These are phyloP conservation scores for Lordiphosa andalusiaca DNA, from an alignment of 2,888 invertebrate species.

Conservation along the genomic window DNA sequence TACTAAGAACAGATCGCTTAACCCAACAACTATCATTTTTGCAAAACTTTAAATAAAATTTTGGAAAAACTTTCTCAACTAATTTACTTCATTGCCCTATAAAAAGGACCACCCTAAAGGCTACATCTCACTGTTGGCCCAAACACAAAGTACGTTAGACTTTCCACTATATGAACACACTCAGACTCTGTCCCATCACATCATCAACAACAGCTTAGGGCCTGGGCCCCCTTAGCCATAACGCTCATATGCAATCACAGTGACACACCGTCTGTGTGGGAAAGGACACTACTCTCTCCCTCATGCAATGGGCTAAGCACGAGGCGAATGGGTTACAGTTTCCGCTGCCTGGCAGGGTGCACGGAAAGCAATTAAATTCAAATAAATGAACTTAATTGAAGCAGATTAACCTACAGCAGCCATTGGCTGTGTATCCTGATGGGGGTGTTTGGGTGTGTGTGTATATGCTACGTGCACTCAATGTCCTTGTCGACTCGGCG, in stretches of 20 bases:
- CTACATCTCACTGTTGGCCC: conserved; percentile 2
- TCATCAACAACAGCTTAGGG: conserved; percentile 6
- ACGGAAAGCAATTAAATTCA: conserved; percentile 71
- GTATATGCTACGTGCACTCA: conserved; percentile 27
- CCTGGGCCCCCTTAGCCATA: conserved; percentile 10
- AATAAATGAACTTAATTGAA: conserved; percentile 69
- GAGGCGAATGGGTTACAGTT: conserved; percentile 4
- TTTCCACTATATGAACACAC: conserved; percentile 19
- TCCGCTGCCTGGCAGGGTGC: conserved; percentile 11
- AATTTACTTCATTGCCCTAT: too few relatives aligned
- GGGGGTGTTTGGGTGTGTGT: conserved; percentile 8
- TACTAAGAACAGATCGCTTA: too few relatives aligned
- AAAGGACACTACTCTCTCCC: not conserved
- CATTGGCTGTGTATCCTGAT: conserved; percentile 20
- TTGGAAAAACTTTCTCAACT: too few relatives aligned
- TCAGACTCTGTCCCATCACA: conserved; percentile 13
- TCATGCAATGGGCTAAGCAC: conserved; percentile 2
- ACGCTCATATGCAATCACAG: conserved; percentile 20
- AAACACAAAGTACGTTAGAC: conserved; percentile 12
- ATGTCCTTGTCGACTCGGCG: conserved; percentile 45
- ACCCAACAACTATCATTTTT: too few relatives aligned
- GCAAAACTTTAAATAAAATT: too few relatives aligned
- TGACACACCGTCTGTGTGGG: conserved; percentile 10
- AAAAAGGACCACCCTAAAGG: conserved; percentile 12
- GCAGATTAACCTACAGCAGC: conserved; percentile 64